Base-by-base conservation (phyloP, 2,113 vertebrate genomes). In the Maccullochella peelii region DNA sequence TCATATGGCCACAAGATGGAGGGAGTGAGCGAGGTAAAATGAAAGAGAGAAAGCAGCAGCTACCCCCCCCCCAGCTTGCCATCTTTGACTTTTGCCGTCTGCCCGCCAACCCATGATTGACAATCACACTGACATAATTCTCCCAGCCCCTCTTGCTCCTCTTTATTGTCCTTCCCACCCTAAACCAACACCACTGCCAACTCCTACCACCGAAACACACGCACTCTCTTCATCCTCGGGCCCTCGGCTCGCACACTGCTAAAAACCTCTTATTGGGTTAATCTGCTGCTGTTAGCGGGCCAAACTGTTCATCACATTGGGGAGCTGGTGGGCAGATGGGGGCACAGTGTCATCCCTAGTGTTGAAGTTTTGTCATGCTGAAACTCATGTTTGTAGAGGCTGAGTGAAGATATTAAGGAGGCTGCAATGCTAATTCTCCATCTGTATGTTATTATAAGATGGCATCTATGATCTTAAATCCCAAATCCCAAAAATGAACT, bases 71-170 rank as follows among this genome's bases (percentile, higher is more conserved):
- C 81, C 89, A 93, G 94, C 94, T 95, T 94, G 95, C 95, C 73
- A 90, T 95, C 96, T 95, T 97, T 96, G 96, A 96, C 86, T 91
- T 85, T 86, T 30, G 70, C 88, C 83, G 57, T 83, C 82, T 89
- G 72, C 78, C 63, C 72, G 7, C 79, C 85, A 58, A 58, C 95
- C 94, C 92, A 94, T 97, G 97, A 98, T 97, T 97, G 97, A 97
- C 97, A 98, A 97, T 97, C 97, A 95, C 95, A 94, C 95, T 96
- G 96, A 96, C 96, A 97, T 97, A 96, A 97, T 96, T 97, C 96
- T 95, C 96, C 95, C 94, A 90, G 93, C 95, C 95, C 95, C 85
- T 95, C 92, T 95, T 92, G 91, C 93, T 94, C 93, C 96, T 79
- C 77, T 96, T 97, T 96, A 97, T 97, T 97, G 96, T 95, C 94